Evolutionary conservation across 2,888 invertebrate genomes (phyloP), one percentile per base, ranked within the genome.

Genomic region (Elysia crispata): DNA sequence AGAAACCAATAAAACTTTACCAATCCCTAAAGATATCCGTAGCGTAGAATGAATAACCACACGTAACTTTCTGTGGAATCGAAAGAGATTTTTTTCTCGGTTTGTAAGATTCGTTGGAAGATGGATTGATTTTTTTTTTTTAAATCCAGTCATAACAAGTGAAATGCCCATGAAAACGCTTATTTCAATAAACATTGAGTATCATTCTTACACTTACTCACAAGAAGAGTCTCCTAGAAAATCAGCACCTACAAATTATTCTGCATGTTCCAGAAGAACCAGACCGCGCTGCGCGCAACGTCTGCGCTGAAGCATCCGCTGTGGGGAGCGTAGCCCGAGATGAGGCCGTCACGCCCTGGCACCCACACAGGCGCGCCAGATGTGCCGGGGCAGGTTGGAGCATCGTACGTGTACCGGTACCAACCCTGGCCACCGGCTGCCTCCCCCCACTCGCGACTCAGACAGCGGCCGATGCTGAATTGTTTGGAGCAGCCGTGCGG

Each of bases 401-500:
- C 76, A 18, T 64, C 66, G 50, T 66, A 76, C 8, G 33, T 41
- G 20, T 66, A 60, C 0, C 50, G 13, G 54, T 67, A 76, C 25
- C 25, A 25, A 1, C 76, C 76, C 8, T 76, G 13, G n/a, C 54
- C 66, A 15, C 64, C 60, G 8, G 49, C 41, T 18, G 11, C 72
- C 28, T 72, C 1, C 18, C 72, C 72, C 72, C 72, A 72, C 13
- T 72, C 54, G n/a, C 76, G 50, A 28, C 49, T 50, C 11, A 25
- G n/a, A 0, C 41, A 60, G 25, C 6, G 64, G 8, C 76, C 76
- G 13, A 76, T 18, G 23, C 60, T 66, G 28, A 76, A 28, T 0
- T 50, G 50, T 30, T 76, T 76, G 50, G 64, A 64, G 49, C 41
- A 66, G 30, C 76, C 76, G 31, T 76, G 76, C 1, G 76, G 76